phyloP scores from a whole-genome alignment of 2,888 invertebrate genomes.

The Sminthurides aquaticus region DNA sequence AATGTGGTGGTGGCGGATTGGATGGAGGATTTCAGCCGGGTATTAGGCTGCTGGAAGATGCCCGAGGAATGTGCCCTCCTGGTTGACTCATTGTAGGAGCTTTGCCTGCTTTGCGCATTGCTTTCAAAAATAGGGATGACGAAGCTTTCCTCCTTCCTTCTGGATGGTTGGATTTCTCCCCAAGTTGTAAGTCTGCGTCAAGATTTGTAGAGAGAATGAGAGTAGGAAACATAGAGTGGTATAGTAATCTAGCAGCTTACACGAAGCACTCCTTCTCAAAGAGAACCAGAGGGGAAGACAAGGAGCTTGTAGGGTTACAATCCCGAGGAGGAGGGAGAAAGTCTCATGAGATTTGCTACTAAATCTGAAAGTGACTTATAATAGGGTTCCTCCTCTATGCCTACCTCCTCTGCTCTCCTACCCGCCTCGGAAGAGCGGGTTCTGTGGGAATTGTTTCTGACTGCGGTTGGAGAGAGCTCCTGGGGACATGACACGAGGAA shows the following conservation, averaged over 20 bases:
- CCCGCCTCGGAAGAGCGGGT: not conserved
- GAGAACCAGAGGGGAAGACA: not conserved
- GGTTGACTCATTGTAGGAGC: too few species aligned
- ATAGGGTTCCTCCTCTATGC: too few species aligned
- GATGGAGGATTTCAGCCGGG: not conserved
- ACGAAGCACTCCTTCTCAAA: not conserved
- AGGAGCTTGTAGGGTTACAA: not conserved
- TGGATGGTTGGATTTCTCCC: too few species aligned
- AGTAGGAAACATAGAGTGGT: too few species aligned
- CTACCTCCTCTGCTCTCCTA: too few species aligned
- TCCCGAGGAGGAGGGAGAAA: not conserved
- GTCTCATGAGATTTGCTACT: constrained; percentile 27
- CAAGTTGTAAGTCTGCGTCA: not conserved
- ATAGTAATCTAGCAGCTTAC: too few species aligned
- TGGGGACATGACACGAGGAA: constrained; percentile 25
- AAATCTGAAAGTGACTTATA: constrained; percentile 23
- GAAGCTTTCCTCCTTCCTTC: too few species aligned
- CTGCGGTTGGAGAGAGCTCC: not conserved
- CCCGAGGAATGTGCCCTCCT: not conserved
- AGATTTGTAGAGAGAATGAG: not conserved
- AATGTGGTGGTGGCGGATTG: not conserved
- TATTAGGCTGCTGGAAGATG: not conserved
- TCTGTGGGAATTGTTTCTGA: not conserved
- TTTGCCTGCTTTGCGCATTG: too few species aligned
- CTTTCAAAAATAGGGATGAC: too few species aligned